Conservation (phyloP, 2,113 vertebrate genomes). For the Grammomys surdaster region DNA sequence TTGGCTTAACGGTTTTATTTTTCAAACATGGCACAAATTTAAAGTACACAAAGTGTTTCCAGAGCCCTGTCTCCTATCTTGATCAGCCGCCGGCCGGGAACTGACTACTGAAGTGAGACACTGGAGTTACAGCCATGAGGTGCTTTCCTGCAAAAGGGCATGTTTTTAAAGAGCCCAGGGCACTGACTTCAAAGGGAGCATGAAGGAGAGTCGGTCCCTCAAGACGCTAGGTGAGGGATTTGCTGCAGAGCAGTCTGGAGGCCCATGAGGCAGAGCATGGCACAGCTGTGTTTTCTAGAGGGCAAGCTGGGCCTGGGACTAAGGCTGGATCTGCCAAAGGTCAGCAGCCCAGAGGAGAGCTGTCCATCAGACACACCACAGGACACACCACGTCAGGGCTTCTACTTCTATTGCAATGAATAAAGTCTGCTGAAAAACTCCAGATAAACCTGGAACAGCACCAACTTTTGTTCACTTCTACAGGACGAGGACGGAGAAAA, state of each 20-base stretch:
- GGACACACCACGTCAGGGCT: background rate
- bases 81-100: background rate
- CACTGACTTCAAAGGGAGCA: conserved; percentile 43
- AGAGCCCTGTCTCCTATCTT: conserved; percentile 12
- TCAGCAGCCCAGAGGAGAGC: background rate
- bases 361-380: background rate
- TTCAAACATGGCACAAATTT: background rate
- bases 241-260: background rate
- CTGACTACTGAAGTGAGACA: background rate
- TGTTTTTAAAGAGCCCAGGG: background rate
- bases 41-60: conserved; percentile 35
- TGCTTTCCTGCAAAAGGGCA: background rate
- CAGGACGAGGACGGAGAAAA: background rate
- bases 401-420: background rate
- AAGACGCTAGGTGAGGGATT: background rate
- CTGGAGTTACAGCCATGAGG: background rate
- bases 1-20: conserved; percentile 43
- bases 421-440: background rate
- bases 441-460: background rate
- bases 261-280: background rate
- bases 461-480: background rate
- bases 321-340: background rate
- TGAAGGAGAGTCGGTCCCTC: background rate
- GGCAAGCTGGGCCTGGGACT: background rate
- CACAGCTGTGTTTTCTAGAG: background rate